phyloP scores from a whole-genome alignment of 2,113 vertebrate species.

The Centropus bengalensis region DNA sequence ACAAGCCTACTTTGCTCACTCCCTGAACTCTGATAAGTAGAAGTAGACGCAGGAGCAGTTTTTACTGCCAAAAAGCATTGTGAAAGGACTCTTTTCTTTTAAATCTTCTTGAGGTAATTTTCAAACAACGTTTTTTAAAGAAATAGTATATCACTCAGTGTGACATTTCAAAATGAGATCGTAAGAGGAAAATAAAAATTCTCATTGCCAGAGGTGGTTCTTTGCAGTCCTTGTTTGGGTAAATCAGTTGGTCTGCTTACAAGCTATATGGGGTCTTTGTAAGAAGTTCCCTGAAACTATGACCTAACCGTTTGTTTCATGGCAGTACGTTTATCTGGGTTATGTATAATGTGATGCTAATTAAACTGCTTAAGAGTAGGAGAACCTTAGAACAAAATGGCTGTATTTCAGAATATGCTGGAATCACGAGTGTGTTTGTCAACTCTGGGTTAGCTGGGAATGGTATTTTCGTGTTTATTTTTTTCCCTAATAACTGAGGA shows the following conservation, averaged over 20 bases:
- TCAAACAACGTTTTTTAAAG: background rate
- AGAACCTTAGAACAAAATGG: background rate
- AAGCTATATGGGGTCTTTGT: background rate
- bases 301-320: background rate
- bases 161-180: background rate
- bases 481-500: background rate
- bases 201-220: background rate
- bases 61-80: background rate
- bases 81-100: background rate
- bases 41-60: background rate
- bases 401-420: background rate
- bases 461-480: background rate
- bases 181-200: background rate
- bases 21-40: constrained; percentile 1
- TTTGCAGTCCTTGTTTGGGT: background rate
- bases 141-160: background rate
- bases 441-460: background rate
- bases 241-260: background rate
- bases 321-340: background rate
- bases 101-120: background rate
- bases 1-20: background rate
- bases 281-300: background rate
- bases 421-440: background rate
- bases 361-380: background rate
- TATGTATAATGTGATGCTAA: background rate